Conservation (phyloP, 2,797 vertebrate genomes). For the Vespertilio murinus region DNA sequence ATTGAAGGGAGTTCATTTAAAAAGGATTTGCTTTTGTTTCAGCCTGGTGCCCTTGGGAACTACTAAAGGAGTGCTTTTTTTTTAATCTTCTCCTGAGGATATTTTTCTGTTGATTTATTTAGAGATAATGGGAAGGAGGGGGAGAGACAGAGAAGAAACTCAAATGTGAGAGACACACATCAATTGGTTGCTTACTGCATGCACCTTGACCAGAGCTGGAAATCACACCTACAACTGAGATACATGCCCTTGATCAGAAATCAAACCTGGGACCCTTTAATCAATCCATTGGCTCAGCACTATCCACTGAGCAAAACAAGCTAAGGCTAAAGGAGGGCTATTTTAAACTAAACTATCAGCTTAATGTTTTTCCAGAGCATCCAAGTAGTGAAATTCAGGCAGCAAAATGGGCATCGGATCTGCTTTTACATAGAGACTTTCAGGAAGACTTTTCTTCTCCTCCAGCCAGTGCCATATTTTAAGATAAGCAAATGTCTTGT, state of each 20-base stretch:
- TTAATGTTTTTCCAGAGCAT: conserved; percentile 37
- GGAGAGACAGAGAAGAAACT: too few relatives aligned
- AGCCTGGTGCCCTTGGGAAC: background rate
- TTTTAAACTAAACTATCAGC: conserved; percentile 50
- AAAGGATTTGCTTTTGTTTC: conserved; percentile 62
- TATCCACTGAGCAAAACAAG: too few relatives aligned
- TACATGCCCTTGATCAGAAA: too few relatives aligned
- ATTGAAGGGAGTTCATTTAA: conserved; percentile 42
- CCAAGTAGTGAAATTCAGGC: background rate
- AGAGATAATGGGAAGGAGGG: background rate
- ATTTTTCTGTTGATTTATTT: background rate
- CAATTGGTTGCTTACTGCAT: background rate
- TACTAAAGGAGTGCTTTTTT: background rate
- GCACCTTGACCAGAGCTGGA: too few relatives aligned
- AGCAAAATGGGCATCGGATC: conserved; percentile 1
- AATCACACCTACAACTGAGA: too few relatives aligned
- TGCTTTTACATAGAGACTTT: conserved; percentile 1
- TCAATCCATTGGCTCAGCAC: too few relatives aligned
- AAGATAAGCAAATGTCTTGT: conserved; percentile 33
- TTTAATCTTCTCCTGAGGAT: too few relatives aligned
- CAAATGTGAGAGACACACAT: background rate
- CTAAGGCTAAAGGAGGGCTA: background rate
- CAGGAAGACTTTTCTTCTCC: background rate
- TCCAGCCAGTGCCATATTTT: conserved; percentile 24
- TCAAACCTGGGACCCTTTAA: too few relatives aligned